phyloP scores from a whole-genome alignment of 2,113 vertebrate species.

The Tachycineta bicolor region DNA sequence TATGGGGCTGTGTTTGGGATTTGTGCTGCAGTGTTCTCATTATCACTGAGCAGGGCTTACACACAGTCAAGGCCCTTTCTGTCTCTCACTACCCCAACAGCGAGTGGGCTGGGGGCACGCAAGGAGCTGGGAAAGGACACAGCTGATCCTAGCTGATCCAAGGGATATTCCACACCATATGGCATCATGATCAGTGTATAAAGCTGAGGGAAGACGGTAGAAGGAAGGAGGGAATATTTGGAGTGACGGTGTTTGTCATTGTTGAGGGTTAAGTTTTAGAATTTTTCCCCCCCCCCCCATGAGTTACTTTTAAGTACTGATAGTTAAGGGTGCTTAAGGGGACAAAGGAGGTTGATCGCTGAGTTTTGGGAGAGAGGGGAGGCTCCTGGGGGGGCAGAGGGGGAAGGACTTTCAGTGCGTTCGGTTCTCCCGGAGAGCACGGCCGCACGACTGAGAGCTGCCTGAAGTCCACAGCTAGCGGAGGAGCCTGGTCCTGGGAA shows the following conservation, averaged over 20 bases:
- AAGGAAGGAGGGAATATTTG: not conserved
- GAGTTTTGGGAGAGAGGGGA: too few relatives aligned
- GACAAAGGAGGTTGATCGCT: too few relatives aligned
- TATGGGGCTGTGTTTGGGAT: not conserved
- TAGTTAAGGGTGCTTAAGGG: too few relatives aligned
- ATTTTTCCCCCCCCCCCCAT: too few relatives aligned
- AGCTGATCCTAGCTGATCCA: not conserved
- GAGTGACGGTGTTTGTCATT: not conserved
- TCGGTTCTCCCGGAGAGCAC: too few relatives aligned
- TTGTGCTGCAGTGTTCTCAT: not conserved
- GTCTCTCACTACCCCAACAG: not conserved
- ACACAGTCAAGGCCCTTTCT: not conserved
- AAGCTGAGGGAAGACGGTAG: not conserved
- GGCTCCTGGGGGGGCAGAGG: too few relatives aligned
- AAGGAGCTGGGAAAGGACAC: not conserved
- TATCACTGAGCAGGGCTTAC: not conserved
- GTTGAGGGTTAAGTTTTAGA: too few relatives aligned
- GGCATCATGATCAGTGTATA: not conserved
- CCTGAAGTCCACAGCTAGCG: too few relatives aligned
- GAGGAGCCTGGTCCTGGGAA: too few relatives aligned
- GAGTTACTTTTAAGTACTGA: too few relatives aligned
- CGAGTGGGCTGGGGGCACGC: accelerated
- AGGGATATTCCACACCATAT: not conserved
- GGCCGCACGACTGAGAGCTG: too few relatives aligned
- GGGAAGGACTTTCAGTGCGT: too few relatives aligned